Percentiles rank a stretch among this genome's conserved stretches.
Conservation (phyloP, 1,140 invertebrate species). For the Drosophila sechellia region DNA sequence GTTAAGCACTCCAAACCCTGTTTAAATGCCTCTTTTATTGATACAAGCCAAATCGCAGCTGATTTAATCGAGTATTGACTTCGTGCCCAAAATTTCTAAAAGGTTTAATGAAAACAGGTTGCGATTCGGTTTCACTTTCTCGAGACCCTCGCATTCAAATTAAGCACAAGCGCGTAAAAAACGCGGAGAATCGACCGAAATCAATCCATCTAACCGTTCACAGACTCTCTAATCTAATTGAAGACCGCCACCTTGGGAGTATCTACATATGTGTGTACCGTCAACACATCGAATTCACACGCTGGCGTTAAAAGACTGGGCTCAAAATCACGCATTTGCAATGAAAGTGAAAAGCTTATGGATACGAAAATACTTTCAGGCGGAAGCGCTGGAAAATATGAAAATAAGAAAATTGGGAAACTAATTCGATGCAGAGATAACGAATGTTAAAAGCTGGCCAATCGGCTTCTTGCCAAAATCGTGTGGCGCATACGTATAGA, state of each 20-base stretch:
- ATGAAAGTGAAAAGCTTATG: slow-evolving; percentile 69
- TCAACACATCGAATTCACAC: slow-evolving; percentile 61
- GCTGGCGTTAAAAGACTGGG: slow-evolving; percentile 63
- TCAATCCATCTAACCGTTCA: slow-evolving; percentile 14
- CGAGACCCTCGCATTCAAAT: slow-evolving; percentile 40
- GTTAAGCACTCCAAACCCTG: not conserved
- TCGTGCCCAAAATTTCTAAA: slow-evolving; percentile 23
- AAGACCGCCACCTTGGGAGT: slow-evolving; percentile 38
- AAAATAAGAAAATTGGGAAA: slow-evolving; percentile 42
- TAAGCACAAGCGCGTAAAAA: slow-evolving; percentile 1
- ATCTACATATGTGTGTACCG: not conserved
- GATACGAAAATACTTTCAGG: not conserved
- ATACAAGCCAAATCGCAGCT: not conserved
- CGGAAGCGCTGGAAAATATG: slow-evolving; percentile 25
- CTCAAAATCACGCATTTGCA: slow-evolving; percentile 60
- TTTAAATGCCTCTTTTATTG: no score
- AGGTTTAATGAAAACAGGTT: slow-evolving; percentile 46
- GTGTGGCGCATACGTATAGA: slow-evolving; percentile 45
- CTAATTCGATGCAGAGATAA: slow-evolving; percentile 40
- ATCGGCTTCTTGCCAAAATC: slow-evolving; percentile 41
- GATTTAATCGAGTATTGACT: slow-evolving; percentile 1
- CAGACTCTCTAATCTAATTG: slow-evolving; percentile 43
- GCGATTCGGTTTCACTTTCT: slow-evolving; percentile 63
- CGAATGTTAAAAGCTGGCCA: slow-evolving; percentile 37
- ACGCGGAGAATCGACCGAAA: slow-evolving; percentile 31